Conservation (phyloP, 2,113 vertebrate species). For the Procapra przewalskii region DNA sequence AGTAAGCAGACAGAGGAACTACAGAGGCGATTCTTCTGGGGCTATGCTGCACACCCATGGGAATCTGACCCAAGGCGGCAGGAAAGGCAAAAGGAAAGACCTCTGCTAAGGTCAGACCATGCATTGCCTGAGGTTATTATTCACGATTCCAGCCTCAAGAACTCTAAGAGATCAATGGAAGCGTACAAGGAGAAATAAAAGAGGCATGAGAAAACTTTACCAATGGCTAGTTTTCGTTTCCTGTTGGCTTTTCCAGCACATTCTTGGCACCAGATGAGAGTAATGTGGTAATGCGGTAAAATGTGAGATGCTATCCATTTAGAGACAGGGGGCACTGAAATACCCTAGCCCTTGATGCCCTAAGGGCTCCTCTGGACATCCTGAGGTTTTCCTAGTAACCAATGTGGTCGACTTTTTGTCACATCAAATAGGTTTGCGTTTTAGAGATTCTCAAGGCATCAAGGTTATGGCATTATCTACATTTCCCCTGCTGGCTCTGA, state of each 20-base stretch:
- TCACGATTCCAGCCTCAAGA: slow-evolving; percentile 36
- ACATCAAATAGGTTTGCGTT: slow-evolving; percentile 14
- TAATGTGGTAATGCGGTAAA: slow-evolving; percentile 65
- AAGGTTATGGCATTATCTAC: background rate
- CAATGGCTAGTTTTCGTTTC: background rate
- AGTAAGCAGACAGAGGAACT: background rate
- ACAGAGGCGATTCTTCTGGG: background rate
- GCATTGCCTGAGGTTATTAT: slow-evolving; percentile 24
- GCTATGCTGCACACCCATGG: background rate
- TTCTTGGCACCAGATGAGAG: slow-evolving; percentile 59
- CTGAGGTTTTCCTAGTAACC: slow-evolving; percentile 52
- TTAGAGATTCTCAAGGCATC: background rate
- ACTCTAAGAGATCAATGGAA: slow-evolving; percentile 25
- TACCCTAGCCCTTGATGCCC: background rate
- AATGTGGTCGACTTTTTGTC: background rate
- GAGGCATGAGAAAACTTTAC: slow-evolving; percentile 61
- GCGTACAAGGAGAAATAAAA: slow-evolving; percentile 56
- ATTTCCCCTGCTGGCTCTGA: slow-evolving; percentile 32
- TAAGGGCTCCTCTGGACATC: slow-evolving; percentile 26
- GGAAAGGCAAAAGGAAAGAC: background rate
- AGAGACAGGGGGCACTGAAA: background rate
- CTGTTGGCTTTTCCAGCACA: slow-evolving; percentile 50
- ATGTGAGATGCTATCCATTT: slow-evolving; percentile 32
- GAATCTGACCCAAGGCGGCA: background rate
- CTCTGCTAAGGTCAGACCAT: background rate